These are phyloP conservation scores for Rugalucina vietnamica DNA, from an alignment of 2,888 invertebrate species.

Conservation along the genomic window DNA sequence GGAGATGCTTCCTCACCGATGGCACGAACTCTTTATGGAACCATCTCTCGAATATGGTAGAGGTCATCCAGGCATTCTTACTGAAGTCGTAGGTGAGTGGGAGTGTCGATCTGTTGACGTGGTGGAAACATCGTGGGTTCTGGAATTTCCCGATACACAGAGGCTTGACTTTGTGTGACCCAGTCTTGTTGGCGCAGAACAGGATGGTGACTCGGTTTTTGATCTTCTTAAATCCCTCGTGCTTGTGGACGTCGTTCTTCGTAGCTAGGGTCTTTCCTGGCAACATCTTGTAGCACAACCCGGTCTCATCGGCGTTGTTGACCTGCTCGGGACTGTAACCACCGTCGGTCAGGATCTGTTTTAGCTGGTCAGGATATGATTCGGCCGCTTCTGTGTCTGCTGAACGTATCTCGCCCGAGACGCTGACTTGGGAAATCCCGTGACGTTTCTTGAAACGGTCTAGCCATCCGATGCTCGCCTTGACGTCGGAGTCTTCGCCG, in stretches of 20 bases:
- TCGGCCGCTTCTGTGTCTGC: constrained; percentile 14
- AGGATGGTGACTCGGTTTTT: constrained; percentile 40
- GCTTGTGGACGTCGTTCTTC: constrained; percentile 16
- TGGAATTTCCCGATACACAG: constrained; percentile 44
- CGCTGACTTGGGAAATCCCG: not conserved
- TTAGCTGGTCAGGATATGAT: not conserved
- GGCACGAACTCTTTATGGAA: constrained; percentile 28
- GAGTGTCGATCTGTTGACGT: constrained; percentile 24
- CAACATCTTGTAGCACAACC: constrained; percentile 62
- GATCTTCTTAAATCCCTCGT: constrained; percentile 30
- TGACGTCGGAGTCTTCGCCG: not conserved
- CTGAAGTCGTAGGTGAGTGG: not conserved
- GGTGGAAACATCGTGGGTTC: constrained; percentile 25
- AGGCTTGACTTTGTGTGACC: constrained; percentile 45
- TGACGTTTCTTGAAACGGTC: constrained; percentile 4
- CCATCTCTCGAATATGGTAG: constrained; percentile 25
- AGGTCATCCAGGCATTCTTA: constrained; percentile 47
- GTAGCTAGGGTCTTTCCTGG: constrained; percentile 53
- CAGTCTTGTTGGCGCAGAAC: constrained; percentile 41
- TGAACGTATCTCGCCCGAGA: constrained; percentile 11
- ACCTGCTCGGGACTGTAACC: not conserved
- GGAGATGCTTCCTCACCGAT: not conserved
- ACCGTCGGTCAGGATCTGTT: not conserved
- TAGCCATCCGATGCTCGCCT: constrained; percentile 10
- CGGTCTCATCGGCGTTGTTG: constrained; percentile 31